phyloP scores from a whole-genome alignment of 2,113 vertebrate species.

The Alectura lathami region DNA sequence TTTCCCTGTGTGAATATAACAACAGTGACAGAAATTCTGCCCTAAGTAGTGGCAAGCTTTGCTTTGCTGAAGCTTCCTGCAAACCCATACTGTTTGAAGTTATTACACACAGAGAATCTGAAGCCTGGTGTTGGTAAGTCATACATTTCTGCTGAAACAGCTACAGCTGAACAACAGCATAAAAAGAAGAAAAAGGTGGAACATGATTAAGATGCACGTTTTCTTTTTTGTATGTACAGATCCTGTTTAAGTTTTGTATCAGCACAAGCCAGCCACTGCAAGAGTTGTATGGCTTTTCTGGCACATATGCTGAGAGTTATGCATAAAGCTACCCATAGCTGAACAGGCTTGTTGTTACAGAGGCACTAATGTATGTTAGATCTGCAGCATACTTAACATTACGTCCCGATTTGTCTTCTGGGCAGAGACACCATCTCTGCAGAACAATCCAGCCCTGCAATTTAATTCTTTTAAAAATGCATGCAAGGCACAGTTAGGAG shows the following conservation, averaged over 20 bases:
- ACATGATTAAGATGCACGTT: background rate
- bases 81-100: background rate
- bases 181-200: background rate
- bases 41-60: background rate
- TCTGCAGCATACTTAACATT: background rate
- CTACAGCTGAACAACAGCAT: background rate
- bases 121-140: background rate
- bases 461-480: conserved; percentile 13
- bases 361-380: background rate
- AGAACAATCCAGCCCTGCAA: background rate
- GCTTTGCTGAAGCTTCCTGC: background rate
- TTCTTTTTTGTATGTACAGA: background rate
- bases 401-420: background rate
- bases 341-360: background rate
- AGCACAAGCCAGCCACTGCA: background rate
- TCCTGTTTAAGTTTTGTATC: background rate
- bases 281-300: background rate
- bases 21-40: background rate
- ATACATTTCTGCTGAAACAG: background rate
- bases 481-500: conserved; percentile 32
- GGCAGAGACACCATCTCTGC: background rate
- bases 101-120: background rate
- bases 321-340: background rate
- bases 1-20: background rate
- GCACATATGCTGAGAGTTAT: background rate